Conservation (phyloP, 2,113 vertebrate species). For the Eublepharis macularius region DNA sequence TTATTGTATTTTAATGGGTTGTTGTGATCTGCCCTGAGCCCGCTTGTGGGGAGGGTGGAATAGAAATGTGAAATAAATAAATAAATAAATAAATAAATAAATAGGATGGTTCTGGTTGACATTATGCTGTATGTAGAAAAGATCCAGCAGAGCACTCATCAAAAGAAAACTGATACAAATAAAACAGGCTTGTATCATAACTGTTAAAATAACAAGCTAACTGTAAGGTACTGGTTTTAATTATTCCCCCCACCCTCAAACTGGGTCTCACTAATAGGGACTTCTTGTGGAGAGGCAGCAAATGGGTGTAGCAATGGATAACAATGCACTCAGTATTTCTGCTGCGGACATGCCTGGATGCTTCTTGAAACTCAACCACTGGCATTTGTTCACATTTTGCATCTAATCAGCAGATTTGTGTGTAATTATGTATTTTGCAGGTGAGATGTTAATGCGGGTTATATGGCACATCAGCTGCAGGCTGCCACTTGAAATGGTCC, state of each 20-base stretch:
- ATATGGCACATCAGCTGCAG: slow-evolving; percentile 48
- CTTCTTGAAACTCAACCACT: slow-evolving; percentile 34
- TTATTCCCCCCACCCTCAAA: not conserved
- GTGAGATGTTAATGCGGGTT: slow-evolving; percentile 50
- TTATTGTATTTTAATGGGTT: too few species aligned
- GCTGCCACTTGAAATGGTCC: slow-evolving; percentile 57
- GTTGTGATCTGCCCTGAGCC: too few species aligned
- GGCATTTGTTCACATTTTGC: slow-evolving; percentile 38
- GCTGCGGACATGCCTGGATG: not conserved
- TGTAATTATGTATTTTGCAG: slow-evolving; percentile 55
- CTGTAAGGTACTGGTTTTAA: not conserved
- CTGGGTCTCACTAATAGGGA: not conserved
- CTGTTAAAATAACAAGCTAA: not conserved
- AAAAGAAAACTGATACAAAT: not conserved
- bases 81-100: too few species aligned
- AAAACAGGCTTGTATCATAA: not conserved
- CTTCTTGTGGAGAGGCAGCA: slow-evolving; percentile 4
- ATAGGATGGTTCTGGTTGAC: too few species aligned
- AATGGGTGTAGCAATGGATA: not conserved
- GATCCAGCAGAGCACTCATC: not conserved
- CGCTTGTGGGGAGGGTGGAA: too few species aligned
- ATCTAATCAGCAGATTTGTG: slow-evolving; percentile 48
- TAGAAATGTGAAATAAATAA: too few species aligned
- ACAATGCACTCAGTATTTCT: not conserved
- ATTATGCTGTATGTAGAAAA: not conserved